Conservation (phyloP, 2,113 vertebrate species). For the Erinaceus europaeus region DNA sequence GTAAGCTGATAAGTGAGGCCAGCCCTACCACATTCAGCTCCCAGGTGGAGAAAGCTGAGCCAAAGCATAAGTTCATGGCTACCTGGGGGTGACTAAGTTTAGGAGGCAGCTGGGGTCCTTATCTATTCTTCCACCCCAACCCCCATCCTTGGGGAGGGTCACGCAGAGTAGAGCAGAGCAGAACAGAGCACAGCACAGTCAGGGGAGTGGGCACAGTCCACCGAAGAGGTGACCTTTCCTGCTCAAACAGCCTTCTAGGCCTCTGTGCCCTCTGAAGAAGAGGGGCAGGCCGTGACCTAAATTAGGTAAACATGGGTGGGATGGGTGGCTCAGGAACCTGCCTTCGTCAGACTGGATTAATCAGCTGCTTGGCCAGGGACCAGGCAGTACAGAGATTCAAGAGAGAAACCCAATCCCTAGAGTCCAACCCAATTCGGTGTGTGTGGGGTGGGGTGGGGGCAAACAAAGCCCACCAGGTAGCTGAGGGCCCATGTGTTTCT, state of each 20-base stretch:
- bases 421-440: not conserved
- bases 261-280: not conserved
- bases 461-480: too few relatives aligned
- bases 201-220: not conserved
- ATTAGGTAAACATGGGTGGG: not conserved
- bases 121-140: not conserved
- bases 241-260: not conserved
- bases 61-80: not conserved
- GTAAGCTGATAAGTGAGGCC: not conserved
- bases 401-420: not conserved
- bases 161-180: not conserved
- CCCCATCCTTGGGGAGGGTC: too few relatives aligned
- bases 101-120: not conserved
- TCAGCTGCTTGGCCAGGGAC: not conserved
- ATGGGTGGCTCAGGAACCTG: not conserved
- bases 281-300: not conserved
- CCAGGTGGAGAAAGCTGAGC: not conserved
- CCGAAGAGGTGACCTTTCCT: not conserved
- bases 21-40: not conserved
- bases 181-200: not conserved
- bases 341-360: not conserved
- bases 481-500: too few relatives aligned
- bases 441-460: not conserved
- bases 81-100: not conserved
- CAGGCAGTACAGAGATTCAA: not conserved